Percentiles rank a stretch among this genome's conserved stretches.
These are phyloP conservation scores for Limnephilus rhombicus DNA, from an alignment of 2,888 invertebrate species.

Conservation along the genomic window DNA sequence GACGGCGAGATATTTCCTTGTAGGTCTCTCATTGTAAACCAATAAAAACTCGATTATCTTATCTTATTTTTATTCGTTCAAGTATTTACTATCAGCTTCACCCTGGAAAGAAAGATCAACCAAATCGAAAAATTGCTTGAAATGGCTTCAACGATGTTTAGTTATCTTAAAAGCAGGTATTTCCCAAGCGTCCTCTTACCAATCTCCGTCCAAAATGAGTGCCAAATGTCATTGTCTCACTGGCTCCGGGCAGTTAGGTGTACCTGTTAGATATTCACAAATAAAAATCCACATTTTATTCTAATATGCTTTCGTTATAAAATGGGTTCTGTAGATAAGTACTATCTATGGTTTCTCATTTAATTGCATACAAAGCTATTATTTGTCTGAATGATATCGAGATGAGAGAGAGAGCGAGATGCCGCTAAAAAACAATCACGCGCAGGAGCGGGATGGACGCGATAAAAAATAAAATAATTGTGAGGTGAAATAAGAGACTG, in stretches of 20 bases:
- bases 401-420: slow-evolving; percentile 54
- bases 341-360: not conserved
- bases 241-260: too few species aligned
- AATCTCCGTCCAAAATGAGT: not conserved
- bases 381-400: slow-evolving; percentile 62
- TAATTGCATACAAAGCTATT: slow-evolving; percentile 54
- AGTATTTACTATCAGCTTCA: not conserved
- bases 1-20: slow-evolving; percentile 22
- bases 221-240: too few species aligned
- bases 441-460: slow-evolving; percentile 30
- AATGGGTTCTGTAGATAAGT: not conserved
- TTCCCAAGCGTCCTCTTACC: not conserved
- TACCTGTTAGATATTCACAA: not conserved
- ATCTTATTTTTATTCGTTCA: not conserved
- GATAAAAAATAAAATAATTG: slow-evolving; percentile 17
- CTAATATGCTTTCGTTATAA: not conserved
- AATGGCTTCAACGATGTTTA: not conserved
- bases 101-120: not conserved
- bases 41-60: not conserved
- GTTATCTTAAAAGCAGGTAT: not conserved
- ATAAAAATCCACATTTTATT: not conserved
- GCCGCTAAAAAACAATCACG: slow-evolving; percentile 16
- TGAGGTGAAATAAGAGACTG: slow-evolving; percentile 26
- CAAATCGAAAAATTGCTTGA: too few species aligned
- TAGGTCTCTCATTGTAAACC: not conserved